Percentiles rank a stretch among this genome's conserved stretches.
Conservation (phyloP, 2,113 vertebrate species). For the Passer montanus region DNA sequence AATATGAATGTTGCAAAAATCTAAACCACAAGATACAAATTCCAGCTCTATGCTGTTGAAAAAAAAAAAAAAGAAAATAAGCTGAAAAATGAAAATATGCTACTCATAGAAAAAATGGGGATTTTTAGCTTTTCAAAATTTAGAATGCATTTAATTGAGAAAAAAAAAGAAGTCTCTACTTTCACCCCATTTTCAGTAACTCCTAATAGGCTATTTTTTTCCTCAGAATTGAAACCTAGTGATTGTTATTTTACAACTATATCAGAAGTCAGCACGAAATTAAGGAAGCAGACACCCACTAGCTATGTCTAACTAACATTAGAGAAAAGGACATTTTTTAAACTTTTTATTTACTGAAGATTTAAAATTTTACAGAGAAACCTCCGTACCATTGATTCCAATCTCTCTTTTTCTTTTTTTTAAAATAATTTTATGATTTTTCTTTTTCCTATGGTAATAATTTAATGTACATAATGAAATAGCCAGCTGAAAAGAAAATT, state of each 20-base stretch:
- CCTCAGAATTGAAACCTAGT: not conserved
- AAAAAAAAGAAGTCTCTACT: not conserved
- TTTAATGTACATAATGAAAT: not conserved
- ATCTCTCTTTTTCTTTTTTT: not conserved
- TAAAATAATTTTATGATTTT: not conserved
- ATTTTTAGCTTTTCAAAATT: not conserved
- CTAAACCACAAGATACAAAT: not conserved
- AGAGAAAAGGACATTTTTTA: not conserved
- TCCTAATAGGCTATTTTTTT: not conserved
- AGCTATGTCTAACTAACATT: not conserved
- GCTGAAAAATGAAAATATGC: not conserved
- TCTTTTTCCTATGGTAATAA: not conserved
- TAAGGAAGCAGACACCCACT: not conserved
- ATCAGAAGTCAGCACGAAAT: not conserved
- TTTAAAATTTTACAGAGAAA: not conserved
- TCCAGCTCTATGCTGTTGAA: rapidly evolving
- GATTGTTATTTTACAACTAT: not conserved
- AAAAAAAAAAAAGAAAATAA: not conserved
- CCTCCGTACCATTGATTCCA: not conserved
- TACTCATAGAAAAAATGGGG: not conserved
- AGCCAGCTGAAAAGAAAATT: not conserved
- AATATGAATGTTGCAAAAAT: not conserved
- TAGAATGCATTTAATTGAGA: not conserved
- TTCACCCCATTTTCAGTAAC: not conserved
- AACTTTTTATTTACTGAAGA: not conserved